These are phyloP conservation scores for Galeopsomyia nigrocyanea DNA, from an alignment of 2,888 invertebrate genomes.

Conservation along the genomic window DNA sequence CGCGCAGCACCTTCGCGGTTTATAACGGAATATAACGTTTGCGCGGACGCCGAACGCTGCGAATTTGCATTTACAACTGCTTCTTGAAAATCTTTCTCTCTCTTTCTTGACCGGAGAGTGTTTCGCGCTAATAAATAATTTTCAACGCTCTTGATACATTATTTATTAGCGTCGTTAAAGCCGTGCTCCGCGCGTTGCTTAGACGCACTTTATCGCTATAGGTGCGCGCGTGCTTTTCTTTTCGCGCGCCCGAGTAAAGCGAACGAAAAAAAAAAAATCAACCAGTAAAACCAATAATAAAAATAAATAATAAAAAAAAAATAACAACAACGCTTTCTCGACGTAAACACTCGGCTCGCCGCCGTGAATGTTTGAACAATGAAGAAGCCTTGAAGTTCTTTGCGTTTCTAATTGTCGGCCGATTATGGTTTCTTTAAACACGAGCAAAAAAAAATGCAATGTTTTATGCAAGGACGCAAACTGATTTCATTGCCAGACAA, in stretches of 20 bases:
- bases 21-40: conserved; percentile 19
- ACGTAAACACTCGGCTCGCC: conserved; percentile 28
- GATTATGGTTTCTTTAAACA: no score
- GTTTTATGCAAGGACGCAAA: no score
- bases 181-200: conserved; percentile 3
- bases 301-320: no score
- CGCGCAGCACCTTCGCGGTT: conserved; percentile 4
- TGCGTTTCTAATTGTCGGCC: no score
- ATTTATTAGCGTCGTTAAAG: conserved; percentile 43
- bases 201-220: conserved; percentile 16
- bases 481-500: no score
- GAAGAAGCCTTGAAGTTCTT: not conserved
- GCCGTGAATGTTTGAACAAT: conserved; percentile 23
- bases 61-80: conserved; percentile 46
- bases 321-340: conserved; percentile 15
- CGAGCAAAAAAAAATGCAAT: no score
- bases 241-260: not conserved
- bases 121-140: conserved; percentile 40
- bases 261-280: not conserved
- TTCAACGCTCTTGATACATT: conserved; percentile 44
- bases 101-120: not conserved
- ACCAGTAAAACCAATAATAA: no score
- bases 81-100: conserved; percentile 37
- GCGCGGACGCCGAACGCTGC: not conserved
- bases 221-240: conserved; percentile 17